phyloP scores from a whole-genome alignment of 2,888 invertebrate species.

The Stenichneumon culpator region DNA sequence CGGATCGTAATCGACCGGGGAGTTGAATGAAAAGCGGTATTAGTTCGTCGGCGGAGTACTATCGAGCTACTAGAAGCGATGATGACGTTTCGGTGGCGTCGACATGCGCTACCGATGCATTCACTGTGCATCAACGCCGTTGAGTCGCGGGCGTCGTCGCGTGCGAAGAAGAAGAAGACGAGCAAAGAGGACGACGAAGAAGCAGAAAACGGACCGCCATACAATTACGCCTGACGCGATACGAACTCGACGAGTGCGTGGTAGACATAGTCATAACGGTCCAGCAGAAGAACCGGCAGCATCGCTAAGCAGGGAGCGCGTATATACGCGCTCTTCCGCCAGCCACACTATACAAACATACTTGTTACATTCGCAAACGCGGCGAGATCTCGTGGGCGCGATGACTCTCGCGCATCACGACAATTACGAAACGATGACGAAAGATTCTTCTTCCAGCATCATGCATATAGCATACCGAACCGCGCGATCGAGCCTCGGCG shows the following conservation, averaged over 20 bases:
- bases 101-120: conserved; percentile 47
- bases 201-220: conserved; percentile 39
- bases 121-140: conserved; percentile 33
- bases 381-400: conserved; percentile 38
- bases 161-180: neutral
- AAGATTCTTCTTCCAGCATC: conserved; percentile 55
- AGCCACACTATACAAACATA: neutral
- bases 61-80: conserved; percentile 58
- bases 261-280: conserved; percentile 53
- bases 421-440: conserved; percentile 67
- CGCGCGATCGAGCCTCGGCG: conserved; percentile 7
- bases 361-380: conserved; percentile 35
- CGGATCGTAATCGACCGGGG: conserved; percentile 41
- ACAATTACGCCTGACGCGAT: conserved; percentile 29
- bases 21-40: conserved; percentile 65
- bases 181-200: conserved; percentile 33
- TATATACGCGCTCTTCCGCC: neutral
- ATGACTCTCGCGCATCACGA: conserved; percentile 63
- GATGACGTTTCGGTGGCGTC: conserved; percentile 65
- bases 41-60: conserved; percentile 46
- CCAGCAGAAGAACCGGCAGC: conserved; percentile 51
- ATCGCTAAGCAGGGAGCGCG: neutral
- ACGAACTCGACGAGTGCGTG: conserved; percentile 20
- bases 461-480: conserved; percentile 26
- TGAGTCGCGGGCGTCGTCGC: conserved; percentile 18